Evolutionary conservation across 2,888 invertebrate genomes (phyloP), one percentile per base, ranked within the genome.

Genomic region (Drosophila peninsularis): DNA sequence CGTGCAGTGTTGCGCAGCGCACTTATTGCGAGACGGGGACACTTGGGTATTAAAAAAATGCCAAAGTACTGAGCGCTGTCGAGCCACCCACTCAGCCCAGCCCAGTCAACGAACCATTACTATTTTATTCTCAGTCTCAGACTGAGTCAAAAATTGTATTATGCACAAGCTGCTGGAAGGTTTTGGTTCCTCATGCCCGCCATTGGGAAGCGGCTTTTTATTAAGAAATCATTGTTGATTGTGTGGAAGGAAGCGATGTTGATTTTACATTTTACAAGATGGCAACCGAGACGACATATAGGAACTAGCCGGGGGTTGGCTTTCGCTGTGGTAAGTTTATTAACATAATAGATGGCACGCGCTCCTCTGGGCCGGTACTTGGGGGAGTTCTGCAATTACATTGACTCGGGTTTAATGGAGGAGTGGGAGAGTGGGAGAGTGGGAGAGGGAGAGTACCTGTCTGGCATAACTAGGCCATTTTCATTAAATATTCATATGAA

Each of bases 201-300:
- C 24, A 24, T 5, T 24, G 24, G 24, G 24, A 24, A 24, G 53
- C 71, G 70, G 76, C 78, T 80, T 85, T 86, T 87, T 84, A 87
- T 82, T 84, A 87, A 84, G 87, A 85, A 85, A 87, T 84, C 85
- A 87, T 87, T 84, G 84, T 84, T 85, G 85, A 87, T 87, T 85
- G 85, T 80, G 82, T 87, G 87, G 87, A 87, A 87, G 84, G 82
- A 85, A 85, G 77, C 84, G 80, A 82, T 87, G 85, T 87, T 85
- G 84, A 82, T 84, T 87, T 84, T 78, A 84, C 78, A 80, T 80
- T 87, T 82, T 78, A 84, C 78, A 75, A 75, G 68, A 67, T 49
- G 68, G 52, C 74, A 64, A 60, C 66, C 39, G 50, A 42, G 63
- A 76, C 70, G 47, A 47, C 47, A 62, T 56, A 65, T 53, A 45